A percentile compares a stretch with the other conserved stretches of the same genome.
phyloP scores from a whole-genome alignment of 1,140 invertebrate species.

The Cherax quadricarinatus region DNA sequence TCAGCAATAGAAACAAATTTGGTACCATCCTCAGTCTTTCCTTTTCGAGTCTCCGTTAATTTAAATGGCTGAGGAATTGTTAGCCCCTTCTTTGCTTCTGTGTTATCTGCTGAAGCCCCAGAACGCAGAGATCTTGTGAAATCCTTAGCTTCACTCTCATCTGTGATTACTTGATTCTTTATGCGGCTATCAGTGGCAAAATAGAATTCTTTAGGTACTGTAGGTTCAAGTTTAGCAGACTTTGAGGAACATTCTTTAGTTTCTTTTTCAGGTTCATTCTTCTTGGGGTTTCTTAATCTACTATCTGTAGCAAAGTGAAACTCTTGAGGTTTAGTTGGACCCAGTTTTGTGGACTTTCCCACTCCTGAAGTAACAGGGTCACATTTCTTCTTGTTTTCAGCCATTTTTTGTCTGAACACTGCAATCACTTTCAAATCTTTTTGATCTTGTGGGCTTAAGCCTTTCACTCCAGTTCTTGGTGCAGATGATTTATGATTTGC shows the following conservation, averaged over 20 bases:
- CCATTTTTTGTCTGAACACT: neutral
- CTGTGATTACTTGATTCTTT: neutral
- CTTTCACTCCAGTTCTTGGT: neutral
- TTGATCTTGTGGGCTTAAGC: neutral
- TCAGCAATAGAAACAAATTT: conserved; percentile 70
- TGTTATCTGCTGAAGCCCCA: neutral
- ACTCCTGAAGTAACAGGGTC: neutral
- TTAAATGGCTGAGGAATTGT: conserved; percentile 73
- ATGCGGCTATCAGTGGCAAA: conserved; percentile 11
- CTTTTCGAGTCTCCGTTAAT: conserved; percentile 48
- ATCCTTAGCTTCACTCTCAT: neutral
- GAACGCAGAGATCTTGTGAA: conserved; percentile 3
- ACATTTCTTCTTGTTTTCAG: neutral
- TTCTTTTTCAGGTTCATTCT: neutral
- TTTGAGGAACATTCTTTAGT: neutral
- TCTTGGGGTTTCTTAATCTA: neutral
- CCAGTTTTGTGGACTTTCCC: no score
- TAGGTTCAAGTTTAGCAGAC: neutral
- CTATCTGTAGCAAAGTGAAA: neutral
- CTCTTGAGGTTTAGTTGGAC: neutral
- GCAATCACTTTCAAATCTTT: neutral
- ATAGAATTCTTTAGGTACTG: neutral
- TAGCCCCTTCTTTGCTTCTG: conserved; percentile 11
- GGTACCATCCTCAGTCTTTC: conserved; percentile 35
- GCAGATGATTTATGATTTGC: neutral